Percentiles rank a stretch among this genome's conserved stretches.
Conservation (phyloP, 2,797 vertebrate genomes). For the Channallabes apus region DNA sequence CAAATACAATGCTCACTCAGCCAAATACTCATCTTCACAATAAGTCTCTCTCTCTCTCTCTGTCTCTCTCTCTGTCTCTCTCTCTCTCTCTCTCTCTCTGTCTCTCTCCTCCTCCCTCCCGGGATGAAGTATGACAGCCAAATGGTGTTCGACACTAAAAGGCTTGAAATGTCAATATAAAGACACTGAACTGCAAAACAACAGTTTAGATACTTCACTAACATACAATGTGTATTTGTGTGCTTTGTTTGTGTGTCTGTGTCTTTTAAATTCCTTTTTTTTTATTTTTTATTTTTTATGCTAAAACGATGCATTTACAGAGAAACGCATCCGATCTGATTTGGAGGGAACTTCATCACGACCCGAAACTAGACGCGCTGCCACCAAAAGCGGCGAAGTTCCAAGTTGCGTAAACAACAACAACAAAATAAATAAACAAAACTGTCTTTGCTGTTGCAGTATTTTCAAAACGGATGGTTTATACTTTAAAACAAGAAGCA, state of each 20-base stretch:
- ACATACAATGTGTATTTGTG: not conserved
- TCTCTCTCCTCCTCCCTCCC: conserved; percentile 32
- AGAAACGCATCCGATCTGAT: not conserved
- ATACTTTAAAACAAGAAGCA: not conserved
- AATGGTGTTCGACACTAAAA: conserved; percentile 55
- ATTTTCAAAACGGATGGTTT: not conserved
- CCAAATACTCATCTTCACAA: conserved; percentile 51
- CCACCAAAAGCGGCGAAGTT: not conserved
- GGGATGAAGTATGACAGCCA: not conserved
- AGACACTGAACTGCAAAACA: conserved; percentile 36
- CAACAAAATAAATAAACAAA: not conserved
- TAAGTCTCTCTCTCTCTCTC: conserved; percentile 22
- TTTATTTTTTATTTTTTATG: not conserved
- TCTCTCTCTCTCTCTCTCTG: conserved; percentile 48
- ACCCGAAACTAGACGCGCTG: not conserved
- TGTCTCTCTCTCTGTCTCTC: conserved; percentile 32
- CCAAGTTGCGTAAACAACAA: not conserved
- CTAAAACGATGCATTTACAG: not conserved
- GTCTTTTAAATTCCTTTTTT: not conserved
- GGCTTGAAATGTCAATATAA: conserved; percentile 70
- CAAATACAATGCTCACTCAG: conserved; percentile 73
- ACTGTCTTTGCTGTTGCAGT: not conserved
- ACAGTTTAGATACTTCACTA: not conserved
- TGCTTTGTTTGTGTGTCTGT: not conserved
- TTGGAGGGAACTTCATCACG: not conserved